A percentile compares a stretch with the other conserved stretches of the same genome.
phyloP scores from a whole-genome alignment of 2,113 vertebrate genomes.

The Gallinago undulata region DNA sequence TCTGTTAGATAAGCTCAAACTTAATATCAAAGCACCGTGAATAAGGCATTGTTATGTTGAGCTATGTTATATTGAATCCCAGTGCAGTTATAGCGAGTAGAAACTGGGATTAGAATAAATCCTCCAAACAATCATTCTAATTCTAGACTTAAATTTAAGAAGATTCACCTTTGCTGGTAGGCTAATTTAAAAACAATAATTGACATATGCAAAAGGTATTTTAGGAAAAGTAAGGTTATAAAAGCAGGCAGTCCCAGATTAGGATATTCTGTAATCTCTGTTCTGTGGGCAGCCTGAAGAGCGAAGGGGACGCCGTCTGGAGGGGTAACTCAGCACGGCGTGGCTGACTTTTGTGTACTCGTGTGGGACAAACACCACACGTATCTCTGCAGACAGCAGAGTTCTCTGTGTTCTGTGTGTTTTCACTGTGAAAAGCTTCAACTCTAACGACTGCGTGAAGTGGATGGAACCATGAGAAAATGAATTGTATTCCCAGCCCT shows the following conservation, averaged over 20 bases:
- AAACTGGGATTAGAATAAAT: neutral
- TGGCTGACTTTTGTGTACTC: neutral
- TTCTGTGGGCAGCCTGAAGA: neutral
- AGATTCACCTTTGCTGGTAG: neutral
- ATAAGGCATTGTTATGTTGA: neutral
- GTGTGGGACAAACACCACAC: no score
- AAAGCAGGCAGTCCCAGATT: neutral
- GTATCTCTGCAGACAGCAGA: neutral
- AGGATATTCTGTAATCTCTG: accelerated
- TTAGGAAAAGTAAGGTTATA: neutral
- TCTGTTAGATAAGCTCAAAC: neutral
- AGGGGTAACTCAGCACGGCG: neutral
- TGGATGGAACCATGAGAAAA: neutral
- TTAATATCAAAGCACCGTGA: neutral
- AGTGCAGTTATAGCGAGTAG: neutral
- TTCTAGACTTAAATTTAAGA: neutral
- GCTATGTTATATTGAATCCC: neutral
- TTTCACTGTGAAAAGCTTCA: neutral
- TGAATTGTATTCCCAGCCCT: neutral
- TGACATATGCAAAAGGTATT: neutral
- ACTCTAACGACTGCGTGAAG: neutral
- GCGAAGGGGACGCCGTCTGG: neutral
- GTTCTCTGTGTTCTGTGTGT: neutral
- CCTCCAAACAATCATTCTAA: neutral
- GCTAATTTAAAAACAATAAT: neutral